Evolutionary conservation across 2,888 invertebrate species (phyloP).

Genomic region (Tanytarsus gracilentus): DNA sequence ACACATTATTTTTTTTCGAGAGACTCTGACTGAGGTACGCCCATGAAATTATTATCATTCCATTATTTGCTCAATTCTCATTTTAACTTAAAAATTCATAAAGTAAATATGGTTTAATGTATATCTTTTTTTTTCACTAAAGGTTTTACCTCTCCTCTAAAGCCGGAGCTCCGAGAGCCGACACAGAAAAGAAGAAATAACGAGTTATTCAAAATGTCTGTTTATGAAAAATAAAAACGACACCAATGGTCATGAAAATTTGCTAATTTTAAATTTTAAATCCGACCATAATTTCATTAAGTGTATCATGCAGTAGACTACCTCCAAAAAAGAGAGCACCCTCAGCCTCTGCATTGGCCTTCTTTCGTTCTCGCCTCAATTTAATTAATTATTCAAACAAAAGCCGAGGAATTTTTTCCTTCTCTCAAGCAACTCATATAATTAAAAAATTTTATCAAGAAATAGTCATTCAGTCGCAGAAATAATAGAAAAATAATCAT

Average conservation of each 20-base stretch:
- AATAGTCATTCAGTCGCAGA: background rate
- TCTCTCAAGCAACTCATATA: background rate
- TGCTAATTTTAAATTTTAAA: too few relatives aligned
- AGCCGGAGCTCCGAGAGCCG: background rate
- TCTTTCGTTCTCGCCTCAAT: background rate
- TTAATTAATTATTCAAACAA: slow-evolving; percentile 17
- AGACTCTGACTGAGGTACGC: slow-evolving; percentile 15
- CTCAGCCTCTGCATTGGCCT: slow-evolving; percentile 6
- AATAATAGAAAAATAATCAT: background rate
- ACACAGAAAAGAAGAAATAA: background rate
- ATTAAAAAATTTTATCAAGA: slow-evolving; percentile 3
- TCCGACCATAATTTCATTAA: too few relatives aligned
- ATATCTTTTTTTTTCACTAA: slow-evolving; percentile 26
- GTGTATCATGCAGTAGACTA: background rate
- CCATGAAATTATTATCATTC: slow-evolving; percentile 29
- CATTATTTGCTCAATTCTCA: slow-evolving; percentile 27
- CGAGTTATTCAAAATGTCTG: background rate
- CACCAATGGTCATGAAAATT: background rate
- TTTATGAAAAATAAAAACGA: background rate
- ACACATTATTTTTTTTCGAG: background rate
- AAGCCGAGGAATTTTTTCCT: background rate
- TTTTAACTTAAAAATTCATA: slow-evolving; percentile 28
- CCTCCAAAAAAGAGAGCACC: background rate
- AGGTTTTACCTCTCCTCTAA: slow-evolving; percentile 6
- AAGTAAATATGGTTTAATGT: slow-evolving; percentile 29